phyloP scores from a whole-genome alignment of 2,113 vertebrate genomes.

The Centropristis striata region DNA sequence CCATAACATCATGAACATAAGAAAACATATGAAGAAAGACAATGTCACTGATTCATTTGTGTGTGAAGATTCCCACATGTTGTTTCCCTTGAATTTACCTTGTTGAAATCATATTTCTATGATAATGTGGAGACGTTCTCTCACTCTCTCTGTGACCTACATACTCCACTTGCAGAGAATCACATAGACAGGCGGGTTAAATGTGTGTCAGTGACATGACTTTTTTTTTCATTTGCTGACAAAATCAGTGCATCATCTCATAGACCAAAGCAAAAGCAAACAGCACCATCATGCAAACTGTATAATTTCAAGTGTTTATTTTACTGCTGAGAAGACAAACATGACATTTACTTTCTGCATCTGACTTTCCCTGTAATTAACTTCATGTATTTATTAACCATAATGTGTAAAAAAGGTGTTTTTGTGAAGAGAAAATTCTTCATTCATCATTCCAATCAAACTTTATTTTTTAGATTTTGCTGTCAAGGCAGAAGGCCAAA shows the following conservation, averaged over 20 bases:
- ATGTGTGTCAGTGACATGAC: constrained; percentile 18
- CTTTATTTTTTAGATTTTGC: not conserved
- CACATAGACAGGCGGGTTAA: constrained; percentile 5
- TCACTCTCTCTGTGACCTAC: constrained; percentile 32
- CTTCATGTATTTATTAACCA: not conserved
- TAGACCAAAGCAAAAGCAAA: constrained; percentile 9
- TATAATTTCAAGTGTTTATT: not conserved
- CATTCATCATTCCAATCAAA: not conserved
- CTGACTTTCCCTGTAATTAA: not conserved
- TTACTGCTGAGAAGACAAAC: not conserved
- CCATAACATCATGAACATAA: not conserved
- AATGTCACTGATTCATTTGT: not conserved
- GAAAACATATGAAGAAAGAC: not conserved
- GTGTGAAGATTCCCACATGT: not conserved
- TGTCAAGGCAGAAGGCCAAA: not conserved
- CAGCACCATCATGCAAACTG: constrained; percentile 7
- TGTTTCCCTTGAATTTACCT: not conserved
- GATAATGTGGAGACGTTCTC: constrained; percentile 7
- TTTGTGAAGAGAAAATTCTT: not conserved
- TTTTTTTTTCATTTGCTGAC: constrained; percentile 17
- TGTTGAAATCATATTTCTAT: constrained; percentile 29
- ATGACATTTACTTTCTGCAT: not conserved
- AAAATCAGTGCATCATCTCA: not conserved
- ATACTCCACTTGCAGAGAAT: constrained; percentile 14
- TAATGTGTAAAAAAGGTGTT: not conserved